Evolutionary conservation across 2,797 vertebrate species (phyloP).

Genomic region (Cirrhinus molitorella): DNA sequence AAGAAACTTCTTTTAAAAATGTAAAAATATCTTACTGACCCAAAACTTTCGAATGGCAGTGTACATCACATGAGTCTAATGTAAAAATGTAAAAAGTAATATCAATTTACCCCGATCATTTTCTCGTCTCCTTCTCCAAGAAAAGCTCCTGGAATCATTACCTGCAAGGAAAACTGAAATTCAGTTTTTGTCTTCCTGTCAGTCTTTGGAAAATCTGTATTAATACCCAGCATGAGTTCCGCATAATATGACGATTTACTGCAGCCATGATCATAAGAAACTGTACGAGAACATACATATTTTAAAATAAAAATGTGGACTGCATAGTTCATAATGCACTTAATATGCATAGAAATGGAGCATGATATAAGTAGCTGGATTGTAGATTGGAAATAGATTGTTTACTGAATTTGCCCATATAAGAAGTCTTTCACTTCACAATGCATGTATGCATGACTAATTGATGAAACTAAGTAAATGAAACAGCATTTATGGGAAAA

Average conservation of each 20-base stretch:
- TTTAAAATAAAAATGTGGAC: too few species aligned
- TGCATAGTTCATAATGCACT: too few species aligned
- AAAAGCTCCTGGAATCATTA: conserved; percentile 80
- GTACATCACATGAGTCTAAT: background rate
- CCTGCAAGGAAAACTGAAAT: conserved; percentile 61
- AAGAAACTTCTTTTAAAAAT: too few species aligned
- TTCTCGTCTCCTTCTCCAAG: conserved; percentile 80
- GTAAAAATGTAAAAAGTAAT: too few species aligned
- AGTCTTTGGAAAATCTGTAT: background rate
- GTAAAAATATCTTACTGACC: too few species aligned
- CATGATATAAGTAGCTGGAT: background rate
- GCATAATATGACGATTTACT: background rate
- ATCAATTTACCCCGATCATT: conserved; percentile 68
- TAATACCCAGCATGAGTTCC: background rate
- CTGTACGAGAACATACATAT: background rate
- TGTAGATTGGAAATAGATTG: background rate
- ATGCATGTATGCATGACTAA: background rate
- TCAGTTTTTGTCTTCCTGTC: background rate
- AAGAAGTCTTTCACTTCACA: background rate
- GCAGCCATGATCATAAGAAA: background rate
- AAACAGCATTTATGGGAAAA: background rate
- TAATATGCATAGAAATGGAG: background rate
- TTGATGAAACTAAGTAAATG: background rate
- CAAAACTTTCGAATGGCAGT: too few species aligned
- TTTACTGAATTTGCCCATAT: background rate